Conservation (phyloP, 2,888 invertebrate genomes). For the Globia sparganii region DNA sequence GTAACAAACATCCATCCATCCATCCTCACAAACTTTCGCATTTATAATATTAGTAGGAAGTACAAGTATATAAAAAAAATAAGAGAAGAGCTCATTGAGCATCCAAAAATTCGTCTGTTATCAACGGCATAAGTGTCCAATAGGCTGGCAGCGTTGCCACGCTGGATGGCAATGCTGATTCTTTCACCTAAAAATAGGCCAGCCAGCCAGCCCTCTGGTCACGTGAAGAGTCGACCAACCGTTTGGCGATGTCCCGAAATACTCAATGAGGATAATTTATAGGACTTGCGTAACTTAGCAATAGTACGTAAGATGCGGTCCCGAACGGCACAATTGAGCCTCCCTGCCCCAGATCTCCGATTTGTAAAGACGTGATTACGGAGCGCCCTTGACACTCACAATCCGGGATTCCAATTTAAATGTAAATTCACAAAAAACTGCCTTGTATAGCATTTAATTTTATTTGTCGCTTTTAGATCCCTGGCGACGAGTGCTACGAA, state of each 20-base stretch:
- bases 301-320: conserved; percentile 4
- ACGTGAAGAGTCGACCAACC: not conserved
- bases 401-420: conserved; percentile 57
- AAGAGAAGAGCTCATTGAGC: too few species aligned
- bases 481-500: not conserved
- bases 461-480: conserved; percentile 39
- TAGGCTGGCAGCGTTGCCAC: too few species aligned
- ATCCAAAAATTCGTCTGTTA: too few species aligned
- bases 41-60: too few species aligned
- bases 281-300: not conserved
- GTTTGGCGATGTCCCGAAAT: not conserved
- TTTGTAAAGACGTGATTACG: conserved; percentile 59
- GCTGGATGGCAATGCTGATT: too few species aligned
- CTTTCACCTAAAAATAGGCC: not conserved
- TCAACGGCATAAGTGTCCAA: too few species aligned
- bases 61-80: too few species aligned
- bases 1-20: too few species aligned
- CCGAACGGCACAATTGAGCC: conserved; percentile 2
- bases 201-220: not conserved
- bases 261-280: not conserved
- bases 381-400: conserved; percentile 55
- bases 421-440: conserved; percentile 53
- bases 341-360: conserved; percentile 47
- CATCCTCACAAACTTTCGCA: too few species aligned
- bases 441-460: conserved; percentile 47